Evolutionary conservation across 2,113 vertebrate species (phyloP).

Genomic region (Phasianus colchicus): DNA sequence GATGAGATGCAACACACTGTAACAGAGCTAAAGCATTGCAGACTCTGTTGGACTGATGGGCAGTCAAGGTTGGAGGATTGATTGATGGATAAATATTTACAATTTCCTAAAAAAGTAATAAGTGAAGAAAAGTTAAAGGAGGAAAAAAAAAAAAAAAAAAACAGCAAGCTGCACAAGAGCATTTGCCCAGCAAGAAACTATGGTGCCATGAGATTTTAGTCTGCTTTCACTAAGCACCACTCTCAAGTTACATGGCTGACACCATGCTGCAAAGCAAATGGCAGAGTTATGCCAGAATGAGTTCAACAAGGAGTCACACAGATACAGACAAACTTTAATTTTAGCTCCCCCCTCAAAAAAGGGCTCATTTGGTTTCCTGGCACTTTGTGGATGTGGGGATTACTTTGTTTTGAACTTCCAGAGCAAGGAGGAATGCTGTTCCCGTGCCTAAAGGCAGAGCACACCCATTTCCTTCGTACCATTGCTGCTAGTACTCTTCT

Average conservation of each 20-base stretch:
- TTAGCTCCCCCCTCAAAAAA: not conserved
- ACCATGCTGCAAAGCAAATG: not conserved
- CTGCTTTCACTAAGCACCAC: not conserved
- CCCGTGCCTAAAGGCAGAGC: not conserved
- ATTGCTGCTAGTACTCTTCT: not conserved
- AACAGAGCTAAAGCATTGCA: conserved; percentile 96
- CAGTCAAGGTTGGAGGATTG: conserved; percentile 96
- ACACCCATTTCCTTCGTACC: not conserved
- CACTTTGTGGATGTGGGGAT: not conserved
- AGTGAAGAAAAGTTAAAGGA: not conserved
- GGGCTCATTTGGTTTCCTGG: not conserved
- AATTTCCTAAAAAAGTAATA: conserved; percentile 86
- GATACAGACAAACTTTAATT: not conserved
- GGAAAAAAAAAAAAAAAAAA: not conserved
- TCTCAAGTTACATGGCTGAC: not conserved
- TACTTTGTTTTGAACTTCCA: not conserved
- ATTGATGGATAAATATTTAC: conserved; percentile 99
- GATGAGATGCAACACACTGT: conserved; percentile 97
- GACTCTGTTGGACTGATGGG: conserved; percentile 97
- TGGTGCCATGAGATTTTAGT: not conserved
- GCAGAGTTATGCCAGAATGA: not conserved
- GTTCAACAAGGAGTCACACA: not conserved
- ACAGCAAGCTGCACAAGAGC: not conserved
- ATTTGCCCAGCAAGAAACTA: not conserved
- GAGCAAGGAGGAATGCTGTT: not conserved